Base-by-base conservation (phyloP, 2,888 invertebrate genomes). In the Aromia moschata region DNA sequence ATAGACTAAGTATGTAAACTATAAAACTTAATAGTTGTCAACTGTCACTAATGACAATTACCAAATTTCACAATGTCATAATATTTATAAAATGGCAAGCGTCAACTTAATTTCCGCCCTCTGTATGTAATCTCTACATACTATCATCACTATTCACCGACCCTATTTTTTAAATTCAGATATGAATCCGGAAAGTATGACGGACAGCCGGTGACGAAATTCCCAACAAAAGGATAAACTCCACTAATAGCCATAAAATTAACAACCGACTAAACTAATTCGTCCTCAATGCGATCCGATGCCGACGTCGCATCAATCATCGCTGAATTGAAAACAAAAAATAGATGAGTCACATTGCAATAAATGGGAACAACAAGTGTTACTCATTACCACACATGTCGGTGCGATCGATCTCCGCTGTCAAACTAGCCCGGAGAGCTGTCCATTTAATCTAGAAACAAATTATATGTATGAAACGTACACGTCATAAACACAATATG, bases 401-500 rank as follows among this genome's bases (percentile, higher is more conserved):
- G 71, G 70, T 61, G 63, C 70, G 59, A 75, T 75, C 75, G 75
- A 75, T 75, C 75, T 74, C 70, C 64, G 61, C 73, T 73, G 74
- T 73, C 74, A 75, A 59, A 59, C 64, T 51, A 61, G 56, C 60
- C 58, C 59, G 63, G 51, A 64, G 59, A 63, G 62, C 62, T 55
- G 64, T 58, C 58, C 64, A 51, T 61, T 61, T 59, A 45, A 54
- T 58, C 57, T 59, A 61, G 66, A 74, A 75, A 76, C 76, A 75
- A 75, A 75, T 77, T 76, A 75, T 73, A 70, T 68, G 70, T 70
- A 68, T 67, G 70, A 72, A 74, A 74, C 70, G 72, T 74, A 72
- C 69, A 69, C 68, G 74, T 73, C 74, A 73, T 53, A 54, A 68
- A 66, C 75, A 74, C 72, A 72, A 74, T 72, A 59, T 68, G 66